Evolutionary conservation across 2,888 invertebrate genomes (phyloP).

Genomic region (Panzeria rudis): DNA sequence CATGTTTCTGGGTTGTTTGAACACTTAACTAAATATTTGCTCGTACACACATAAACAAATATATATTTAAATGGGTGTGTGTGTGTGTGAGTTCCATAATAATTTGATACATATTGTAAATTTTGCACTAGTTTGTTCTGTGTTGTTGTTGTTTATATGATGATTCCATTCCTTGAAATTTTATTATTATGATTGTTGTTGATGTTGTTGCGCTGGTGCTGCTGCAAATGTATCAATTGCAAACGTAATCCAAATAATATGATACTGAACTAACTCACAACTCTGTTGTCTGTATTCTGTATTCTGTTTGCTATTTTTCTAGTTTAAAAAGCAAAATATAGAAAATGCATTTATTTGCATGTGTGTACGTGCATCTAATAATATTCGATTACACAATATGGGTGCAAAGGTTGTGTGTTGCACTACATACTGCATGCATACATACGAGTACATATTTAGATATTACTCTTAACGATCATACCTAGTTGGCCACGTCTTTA

Average conservation of each 20-base stretch:
- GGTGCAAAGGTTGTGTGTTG: conserved; percentile 3
- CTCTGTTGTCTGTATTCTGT: neutral
- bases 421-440: neutral
- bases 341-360: conserved; percentile 11
- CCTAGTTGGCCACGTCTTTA: too few species aligned
- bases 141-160: conserved; percentile 13
- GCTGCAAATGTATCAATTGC: conserved; percentile 61
- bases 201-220: neutral
- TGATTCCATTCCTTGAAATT: conserved; percentile 51
- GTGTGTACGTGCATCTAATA: conserved; percentile 1
- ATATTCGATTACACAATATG: conserved; percentile 59
- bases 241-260: conserved; percentile 56
- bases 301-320: conserved; percentile 30
- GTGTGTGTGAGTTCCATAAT: conserved; percentile 36
- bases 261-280: conserved; percentile 34
- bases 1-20: conserved; percentile 22
- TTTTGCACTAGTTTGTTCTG: conserved; percentile 28
- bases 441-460: neutral
- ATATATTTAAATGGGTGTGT: neutral
- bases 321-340: conserved; percentile 31
- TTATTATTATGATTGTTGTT: conserved; percentile 38
- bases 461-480: too few species aligned
- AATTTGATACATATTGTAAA: conserved; percentile 47
- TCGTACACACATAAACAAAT: neutral
- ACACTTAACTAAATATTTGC: neutral